These are phyloP conservation scores for Dipodomys ordii DNA, from an alignment of 2,113 vertebrate species.

Conservation along the genomic window DNA sequence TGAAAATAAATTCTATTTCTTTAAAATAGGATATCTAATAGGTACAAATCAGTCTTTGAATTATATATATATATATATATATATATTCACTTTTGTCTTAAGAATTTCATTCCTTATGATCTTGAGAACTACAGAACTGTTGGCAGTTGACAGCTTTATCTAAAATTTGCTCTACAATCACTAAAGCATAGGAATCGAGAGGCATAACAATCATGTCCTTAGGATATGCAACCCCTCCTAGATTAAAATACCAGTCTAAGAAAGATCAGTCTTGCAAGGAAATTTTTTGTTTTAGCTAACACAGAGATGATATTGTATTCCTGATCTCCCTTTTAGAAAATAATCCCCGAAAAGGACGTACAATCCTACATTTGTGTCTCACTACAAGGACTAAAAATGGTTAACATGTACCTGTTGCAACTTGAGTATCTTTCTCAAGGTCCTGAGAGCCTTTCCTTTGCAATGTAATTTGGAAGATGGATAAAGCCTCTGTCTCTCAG, in stretches of 20 bases:
- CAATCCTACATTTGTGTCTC: background rate
- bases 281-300: background rate
- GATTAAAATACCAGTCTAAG: background rate
- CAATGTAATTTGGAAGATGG: background rate
- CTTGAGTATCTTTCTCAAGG: background rate
- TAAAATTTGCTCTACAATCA: background rate
- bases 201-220: background rate
- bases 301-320: background rate
- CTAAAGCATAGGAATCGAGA: background rate
- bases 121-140: background rate
- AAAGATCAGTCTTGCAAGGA: background rate
- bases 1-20: background rate
- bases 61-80: background rate
- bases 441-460: background rate
- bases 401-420: background rate
- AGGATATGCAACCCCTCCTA: background rate
- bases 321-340: background rate
- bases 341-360: background rate
- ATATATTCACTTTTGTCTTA: background rate
- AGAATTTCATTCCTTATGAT: constrained; percentile 16
- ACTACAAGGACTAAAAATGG: background rate
- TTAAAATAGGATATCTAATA: background rate
- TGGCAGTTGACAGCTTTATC: background rate
- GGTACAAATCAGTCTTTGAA: background rate
- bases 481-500: background rate